Conservation (phyloP, 2,797 vertebrate genomes). For the Falco biarmicus region DNA sequence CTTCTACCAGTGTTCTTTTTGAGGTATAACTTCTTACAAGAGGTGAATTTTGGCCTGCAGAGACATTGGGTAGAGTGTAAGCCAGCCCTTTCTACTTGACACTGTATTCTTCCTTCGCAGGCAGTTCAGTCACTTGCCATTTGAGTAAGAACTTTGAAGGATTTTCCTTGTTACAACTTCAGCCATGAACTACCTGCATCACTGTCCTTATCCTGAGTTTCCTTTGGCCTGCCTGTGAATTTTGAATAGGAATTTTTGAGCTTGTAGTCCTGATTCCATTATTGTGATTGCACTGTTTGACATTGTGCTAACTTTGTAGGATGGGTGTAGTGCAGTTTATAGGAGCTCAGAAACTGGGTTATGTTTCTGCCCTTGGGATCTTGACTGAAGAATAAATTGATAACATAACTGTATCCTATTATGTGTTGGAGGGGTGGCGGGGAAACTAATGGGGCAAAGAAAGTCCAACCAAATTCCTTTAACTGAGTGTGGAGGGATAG, state of each 20-base stretch:
- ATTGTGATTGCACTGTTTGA: accelerated
- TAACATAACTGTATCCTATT: background rate
- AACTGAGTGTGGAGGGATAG: background rate
- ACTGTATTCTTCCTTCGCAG: accelerated
- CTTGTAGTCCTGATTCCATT: background rate
- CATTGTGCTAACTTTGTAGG: background rate
- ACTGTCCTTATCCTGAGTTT: background rate
- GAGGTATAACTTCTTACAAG: background rate
- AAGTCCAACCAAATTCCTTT: background rate
- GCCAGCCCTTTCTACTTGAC: background rate
- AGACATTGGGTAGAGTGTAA: background rate
- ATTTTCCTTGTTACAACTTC: background rate
- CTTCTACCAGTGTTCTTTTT: background rate
- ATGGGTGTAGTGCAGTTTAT: background rate
- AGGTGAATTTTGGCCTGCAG: background rate
- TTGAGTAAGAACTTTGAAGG: background rate
- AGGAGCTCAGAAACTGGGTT: background rate
- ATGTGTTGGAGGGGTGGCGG: background rate
- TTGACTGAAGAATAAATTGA: background rate
- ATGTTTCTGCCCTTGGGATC: background rate
- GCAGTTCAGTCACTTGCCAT: background rate
- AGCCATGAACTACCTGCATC: background rate
- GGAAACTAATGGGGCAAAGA: background rate
- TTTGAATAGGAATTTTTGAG: background rate
- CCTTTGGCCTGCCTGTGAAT: background rate